Percentiles rank a stretch among this genome's conserved stretches.
Conservation (phyloP, 2,797 vertebrate species). For the Sebastes nivosus region DNA sequence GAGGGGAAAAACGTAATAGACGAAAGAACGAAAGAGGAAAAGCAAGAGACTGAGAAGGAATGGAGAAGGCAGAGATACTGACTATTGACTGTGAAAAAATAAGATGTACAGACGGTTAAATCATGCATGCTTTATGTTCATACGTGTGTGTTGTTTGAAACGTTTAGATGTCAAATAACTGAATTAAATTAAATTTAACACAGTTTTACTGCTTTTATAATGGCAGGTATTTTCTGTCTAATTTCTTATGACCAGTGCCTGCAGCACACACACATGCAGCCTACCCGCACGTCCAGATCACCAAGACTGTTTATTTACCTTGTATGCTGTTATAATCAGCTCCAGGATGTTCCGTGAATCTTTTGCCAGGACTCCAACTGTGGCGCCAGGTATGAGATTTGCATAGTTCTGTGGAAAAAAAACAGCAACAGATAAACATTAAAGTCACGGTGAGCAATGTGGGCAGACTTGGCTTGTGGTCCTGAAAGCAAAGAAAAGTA, state of each 20-base stretch:
- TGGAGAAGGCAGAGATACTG: not conserved
- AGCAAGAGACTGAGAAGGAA: slow-evolving; percentile 16
- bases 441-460: slow-evolving; percentile 19
- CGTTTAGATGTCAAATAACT: not conserved
- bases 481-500: not conserved
- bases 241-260: not conserved
- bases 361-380: slow-evolving; percentile 87
- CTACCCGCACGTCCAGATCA: not conserved
- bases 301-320: slow-evolving; percentile 81
- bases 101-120: not conserved
- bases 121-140: not conserved
- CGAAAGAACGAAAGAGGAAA: slow-evolving; percentile 46
- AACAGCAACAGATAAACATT: slow-evolving; percentile 20
- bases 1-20: slow-evolving; percentile 36
- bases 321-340: slow-evolving; percentile 93
- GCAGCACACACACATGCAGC: not conserved
- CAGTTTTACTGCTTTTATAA: not conserved
- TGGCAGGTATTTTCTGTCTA: slow-evolving; percentile 17
- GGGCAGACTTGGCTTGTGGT: slow-evolving; percentile 3
- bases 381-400: slow-evolving; percentile 95
- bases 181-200: not conserved
- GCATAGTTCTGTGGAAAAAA: slow-evolving; percentile 89
- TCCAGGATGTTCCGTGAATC: slow-evolving; percentile 96
- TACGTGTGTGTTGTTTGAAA: not conserved
- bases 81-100: not conserved